Evolutionary conservation across 2,888 invertebrate genomes (phyloP), one percentile per base, ranked within the genome.

Genomic region (Pomacea canaliculata): DNA sequence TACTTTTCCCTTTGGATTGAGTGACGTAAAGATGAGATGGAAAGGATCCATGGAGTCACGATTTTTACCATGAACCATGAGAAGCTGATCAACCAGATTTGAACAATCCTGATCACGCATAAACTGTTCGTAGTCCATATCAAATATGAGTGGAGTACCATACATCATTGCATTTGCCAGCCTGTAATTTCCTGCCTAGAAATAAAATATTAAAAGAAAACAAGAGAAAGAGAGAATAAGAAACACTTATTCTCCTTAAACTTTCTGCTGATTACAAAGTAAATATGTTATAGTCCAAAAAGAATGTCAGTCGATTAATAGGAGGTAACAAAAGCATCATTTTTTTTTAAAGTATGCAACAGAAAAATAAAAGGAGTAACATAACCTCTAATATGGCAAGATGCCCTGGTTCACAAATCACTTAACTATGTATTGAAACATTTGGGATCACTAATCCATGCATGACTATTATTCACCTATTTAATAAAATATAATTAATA

Each of bases 81-180:
- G 93, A 76, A 97, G 84, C 91, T 98, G 97, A 88, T 94, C 95
- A 0, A 95, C 95, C 84, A 95, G 94, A 91, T 95, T 95, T 0
- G 92, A 86, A 8, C 92, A 92, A 92, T 97, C 97, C 69, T 92
- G 90, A 19, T 86, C 85, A 0, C 92, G 94, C 97, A 98, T 97
- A 82, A 94, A 87, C 0, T 93, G 85, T 85, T 95, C 95, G 91
- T 95, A 97, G 60, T 95, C 94, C 88, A 96, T 95, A 88, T 98
- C 98, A 71, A 97, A 91, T 8, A 98, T 93, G 46, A 97, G 82
- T 85, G 94, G 94, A 83, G 95, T 94, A 0, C 95, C 95, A 91
- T 93, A 93, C 84, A 92, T 91, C 86, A 92, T 91, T 9, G 93
- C 91, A 67, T 87, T 87, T 1, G 92, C 86, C 19, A 92, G 79